Conservation (phyloP, 2,113 vertebrate species). For the Leucopsar rothschildi region DNA sequence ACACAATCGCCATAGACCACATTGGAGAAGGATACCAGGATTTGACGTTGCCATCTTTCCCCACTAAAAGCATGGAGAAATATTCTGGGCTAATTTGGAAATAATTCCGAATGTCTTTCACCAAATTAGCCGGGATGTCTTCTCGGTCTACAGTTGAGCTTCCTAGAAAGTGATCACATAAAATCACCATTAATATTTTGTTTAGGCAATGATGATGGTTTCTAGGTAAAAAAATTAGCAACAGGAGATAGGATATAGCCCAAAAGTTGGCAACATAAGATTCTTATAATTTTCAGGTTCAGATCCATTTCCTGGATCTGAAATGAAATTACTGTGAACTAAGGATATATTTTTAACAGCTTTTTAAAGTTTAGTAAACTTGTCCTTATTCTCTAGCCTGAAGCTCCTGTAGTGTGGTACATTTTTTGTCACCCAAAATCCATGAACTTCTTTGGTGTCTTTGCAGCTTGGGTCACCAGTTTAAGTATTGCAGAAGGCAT, state of each 20-base stretch:
- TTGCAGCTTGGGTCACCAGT: not conserved
- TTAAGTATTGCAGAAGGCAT: not conserved
- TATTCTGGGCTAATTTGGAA: conserved; percentile 97
- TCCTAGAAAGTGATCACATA: conserved; percentile 73
- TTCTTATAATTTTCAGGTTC: not conserved
- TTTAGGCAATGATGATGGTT: not conserved
- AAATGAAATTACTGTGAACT: not conserved
- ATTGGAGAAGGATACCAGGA: conserved; percentile 98
- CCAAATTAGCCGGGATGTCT: conserved; percentile 84
- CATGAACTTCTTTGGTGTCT: not conserved
- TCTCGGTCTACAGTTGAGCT: conserved; percentile 92
- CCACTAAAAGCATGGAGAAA: conserved; percentile 98
- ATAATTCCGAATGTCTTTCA: conserved; percentile 97
- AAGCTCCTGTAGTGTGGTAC: not conserved
- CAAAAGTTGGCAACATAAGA: not conserved
- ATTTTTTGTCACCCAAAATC: not conserved
- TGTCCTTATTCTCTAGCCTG: not conserved
- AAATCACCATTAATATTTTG: not conserved
- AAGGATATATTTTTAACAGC: not conserved
- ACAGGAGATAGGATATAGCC: not conserved
- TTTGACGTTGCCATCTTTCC: conserved; percentile 97
- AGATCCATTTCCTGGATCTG: not conserved
- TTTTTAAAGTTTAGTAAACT: not conserved
- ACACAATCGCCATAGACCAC: conserved; percentile 98
- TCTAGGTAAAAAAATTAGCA: not conserved